Conservation (phyloP, 2,888 invertebrate genomes). For the Hirtodrosophila duncani region DNA sequence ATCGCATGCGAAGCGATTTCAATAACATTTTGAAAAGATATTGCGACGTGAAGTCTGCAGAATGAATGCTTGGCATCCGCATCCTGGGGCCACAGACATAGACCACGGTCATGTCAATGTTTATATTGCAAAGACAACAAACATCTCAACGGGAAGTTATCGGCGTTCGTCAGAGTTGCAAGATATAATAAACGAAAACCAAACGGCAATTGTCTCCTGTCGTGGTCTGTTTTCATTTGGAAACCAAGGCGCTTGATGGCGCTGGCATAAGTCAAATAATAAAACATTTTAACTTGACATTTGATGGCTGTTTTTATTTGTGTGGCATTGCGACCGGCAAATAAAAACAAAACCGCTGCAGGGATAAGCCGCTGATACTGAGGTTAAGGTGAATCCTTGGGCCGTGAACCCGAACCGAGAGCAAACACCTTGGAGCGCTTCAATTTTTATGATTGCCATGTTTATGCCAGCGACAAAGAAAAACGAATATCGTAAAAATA, state of each 20-base stretch:
- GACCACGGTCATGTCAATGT: conserved; percentile 28
- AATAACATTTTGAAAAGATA: conserved; percentile 59
- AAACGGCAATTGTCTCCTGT: conserved; percentile 59
- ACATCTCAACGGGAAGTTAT: conserved; percentile 46
- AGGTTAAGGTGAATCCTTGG: conserved; percentile 15
- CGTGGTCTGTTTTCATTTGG: conserved; percentile 19
- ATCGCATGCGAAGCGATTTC: conserved; percentile 58
- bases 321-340: conserved; percentile 67
- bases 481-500: conserved; percentile 39
- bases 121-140: conserved; percentile 49
- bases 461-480: conserved; percentile 24
- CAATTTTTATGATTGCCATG: conserved; percentile 58
- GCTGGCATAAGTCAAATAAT: conserved; percentile 59
- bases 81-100: conserved; percentile 14
- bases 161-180: conserved; percentile 33
- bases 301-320: conserved; percentile 75
- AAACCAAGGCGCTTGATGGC: conserved; percentile 32
- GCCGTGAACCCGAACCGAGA: conserved; percentile 5
- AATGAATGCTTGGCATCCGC: too few relatives aligned
- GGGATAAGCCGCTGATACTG: neutral
- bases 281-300: conserved; percentile 73
- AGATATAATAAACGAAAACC: conserved; percentile 57
- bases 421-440: conserved; percentile 63
- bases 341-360: conserved; percentile 62
- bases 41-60: conserved; percentile 45